These are phyloP conservation scores for Mormyrops attenuatus DNA, from an alignment of 2,797 vertebrate species.

Conservation along the genomic window DNA sequence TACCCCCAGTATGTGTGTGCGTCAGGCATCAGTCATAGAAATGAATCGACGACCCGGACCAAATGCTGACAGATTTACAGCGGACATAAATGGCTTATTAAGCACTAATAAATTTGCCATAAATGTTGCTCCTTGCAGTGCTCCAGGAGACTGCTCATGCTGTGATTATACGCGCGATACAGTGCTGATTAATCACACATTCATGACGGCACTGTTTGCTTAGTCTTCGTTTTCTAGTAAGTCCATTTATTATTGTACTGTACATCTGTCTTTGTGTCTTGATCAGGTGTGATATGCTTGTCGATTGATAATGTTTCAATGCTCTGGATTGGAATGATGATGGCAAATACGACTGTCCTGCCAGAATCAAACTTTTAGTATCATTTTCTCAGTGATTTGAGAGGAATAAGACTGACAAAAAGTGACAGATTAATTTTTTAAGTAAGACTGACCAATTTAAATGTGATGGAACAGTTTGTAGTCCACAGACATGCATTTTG, in stretches of 20 bases:
- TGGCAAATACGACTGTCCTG: background rate
- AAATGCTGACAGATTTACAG: background rate
- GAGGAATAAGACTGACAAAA: background rate
- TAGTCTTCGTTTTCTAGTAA: background rate
- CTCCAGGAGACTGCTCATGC: background rate
- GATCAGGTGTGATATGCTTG: background rate
- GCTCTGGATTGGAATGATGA: background rate
- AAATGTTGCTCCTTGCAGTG: background rate
- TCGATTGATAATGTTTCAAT: background rate
- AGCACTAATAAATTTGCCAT: slow-evolving; percentile 4
- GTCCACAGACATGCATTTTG: background rate
- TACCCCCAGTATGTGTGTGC: background rate
- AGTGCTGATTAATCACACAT: background rate
- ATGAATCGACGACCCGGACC: background rate
- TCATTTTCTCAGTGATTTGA: background rate
- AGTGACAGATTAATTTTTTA: background rate
- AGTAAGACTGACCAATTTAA: background rate
- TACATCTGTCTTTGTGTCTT: background rate
- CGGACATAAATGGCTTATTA: slow-evolving; percentile 1
- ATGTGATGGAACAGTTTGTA: background rate
- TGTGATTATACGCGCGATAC: background rate
- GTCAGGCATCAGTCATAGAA: background rate
- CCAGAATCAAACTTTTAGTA: background rate
- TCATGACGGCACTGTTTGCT: background rate
- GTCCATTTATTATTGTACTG: background rate